These are phyloP conservation scores for Trachelus troglodyta DNA, from an alignment of 2,888 invertebrate species.

Conservation along the genomic window DNA sequence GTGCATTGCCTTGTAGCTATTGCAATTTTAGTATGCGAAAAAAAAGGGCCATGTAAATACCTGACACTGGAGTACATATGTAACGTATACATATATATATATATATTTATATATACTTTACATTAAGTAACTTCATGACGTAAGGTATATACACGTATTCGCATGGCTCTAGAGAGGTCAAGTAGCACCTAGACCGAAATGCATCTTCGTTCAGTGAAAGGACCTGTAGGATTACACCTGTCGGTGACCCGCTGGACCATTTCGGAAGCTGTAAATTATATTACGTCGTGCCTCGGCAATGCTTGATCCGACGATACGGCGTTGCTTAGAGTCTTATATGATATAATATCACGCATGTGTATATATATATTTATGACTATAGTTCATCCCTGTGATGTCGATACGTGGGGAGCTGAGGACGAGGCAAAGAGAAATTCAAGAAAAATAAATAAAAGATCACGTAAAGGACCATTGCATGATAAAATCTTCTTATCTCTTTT, in stretches of 20 bases:
- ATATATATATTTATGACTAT: not conserved
- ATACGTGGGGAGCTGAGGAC: not conserved
- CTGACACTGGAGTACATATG: not conserved
- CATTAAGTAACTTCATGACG: slow-evolving; percentile 35
- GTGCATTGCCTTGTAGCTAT: not conserved
- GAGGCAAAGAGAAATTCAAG: not conserved
- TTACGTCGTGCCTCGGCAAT: slow-evolving; percentile 4
- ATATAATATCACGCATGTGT: not conserved
- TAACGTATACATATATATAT: not conserved
- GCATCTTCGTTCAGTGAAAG: not conserved
- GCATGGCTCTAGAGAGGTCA: slow-evolving; percentile 23
- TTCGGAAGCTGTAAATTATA: slow-evolving; percentile 14
- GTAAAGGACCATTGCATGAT: not conserved
- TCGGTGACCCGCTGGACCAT: not conserved
- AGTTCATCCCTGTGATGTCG: not conserved
- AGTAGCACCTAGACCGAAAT: not conserved
- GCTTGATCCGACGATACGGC: not conserved
- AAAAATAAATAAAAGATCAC: not conserved
- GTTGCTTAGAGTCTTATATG: not conserved
- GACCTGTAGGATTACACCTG: not conserved
- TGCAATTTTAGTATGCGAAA: not conserved
- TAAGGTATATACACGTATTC: slow-evolving; percentile 23
- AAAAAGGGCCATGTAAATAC: not conserved
- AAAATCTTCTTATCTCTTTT: not conserved
- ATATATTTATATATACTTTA: not conserved